phyloP scores from a whole-genome alignment of 2,113 vertebrate species.

The Furnarius figulus region DNA sequence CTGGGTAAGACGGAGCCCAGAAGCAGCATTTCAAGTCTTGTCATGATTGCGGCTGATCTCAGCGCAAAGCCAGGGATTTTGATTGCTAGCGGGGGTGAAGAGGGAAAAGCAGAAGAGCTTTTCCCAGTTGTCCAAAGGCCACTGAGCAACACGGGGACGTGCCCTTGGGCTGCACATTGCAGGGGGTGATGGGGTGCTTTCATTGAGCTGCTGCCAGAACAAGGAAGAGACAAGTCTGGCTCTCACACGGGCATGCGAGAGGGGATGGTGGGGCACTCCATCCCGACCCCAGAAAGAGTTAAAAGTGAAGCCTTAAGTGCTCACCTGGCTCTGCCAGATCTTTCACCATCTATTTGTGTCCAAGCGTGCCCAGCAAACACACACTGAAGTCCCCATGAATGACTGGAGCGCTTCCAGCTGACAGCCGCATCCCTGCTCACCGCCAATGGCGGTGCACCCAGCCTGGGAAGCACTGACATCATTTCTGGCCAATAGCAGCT shows the following conservation, averaged over 20 bases:
- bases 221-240: constrained; percentile 25
- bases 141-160: background rate
- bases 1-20: constrained; percentile 27
- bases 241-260: background rate
- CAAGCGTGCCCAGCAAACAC: constrained; percentile 44
- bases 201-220: background rate
- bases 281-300: constrained; percentile 42
- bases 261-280: background rate
- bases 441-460: constrained; percentile 83
- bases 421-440: constrained; percentile 79
- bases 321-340: constrained; percentile 35
- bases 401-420: constrained; percentile 86
- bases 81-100: background rate
- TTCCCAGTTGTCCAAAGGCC: background rate
- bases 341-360: constrained; percentile 44
- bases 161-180: background rate
- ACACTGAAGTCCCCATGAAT: constrained; percentile 83
- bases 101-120: background rate
- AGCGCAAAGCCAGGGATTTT: constrained; percentile 41
- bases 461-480: constrained; percentile 92
- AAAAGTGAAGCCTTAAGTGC: constrained; percentile 40
- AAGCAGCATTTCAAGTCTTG: constrained; percentile 59
- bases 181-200: background rate
- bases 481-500: constrained; percentile 88
- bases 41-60: constrained; percentile 48